Evolutionary conservation across 2,888 invertebrate species (phyloP), one percentile per base, ranked within the genome.

Genomic region (Drosophila glabriapex): DNA sequence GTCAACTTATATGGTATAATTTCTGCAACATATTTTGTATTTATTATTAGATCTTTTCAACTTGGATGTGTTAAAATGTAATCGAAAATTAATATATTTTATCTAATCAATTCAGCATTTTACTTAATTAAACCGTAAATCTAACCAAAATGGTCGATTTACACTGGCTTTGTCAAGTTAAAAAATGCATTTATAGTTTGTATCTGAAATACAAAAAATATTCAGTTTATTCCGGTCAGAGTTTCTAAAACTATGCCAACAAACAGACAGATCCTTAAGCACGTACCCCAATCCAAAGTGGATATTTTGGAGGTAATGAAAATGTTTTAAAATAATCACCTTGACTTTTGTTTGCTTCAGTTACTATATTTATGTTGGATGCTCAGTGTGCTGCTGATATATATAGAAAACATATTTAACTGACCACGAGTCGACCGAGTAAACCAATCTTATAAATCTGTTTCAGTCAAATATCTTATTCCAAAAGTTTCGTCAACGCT

Each of bases 401-500:
- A 10, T 10, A 35, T 16, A 35, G 5, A 35, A 50, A 53, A 22
- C 9, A 39, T 9, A 39, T 22, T 6, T 35, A 35, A 12, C 55
- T 28, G 28, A 25, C 37, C 19, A 41, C 41, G 10, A 31, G 28
- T 35, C 14, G 35, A 35, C 35, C 1, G 14, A 25, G 43, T 19
- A 9, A 14, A 25, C 19, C 60, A 43, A 65, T 39, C 52, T 41
- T 43, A 33, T 35, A 67, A 58, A 67, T 72, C 52, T 71, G 22
- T 39, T 37, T 19, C 43, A 39, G 37, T 52, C 54, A 62, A 65
- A 66, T 59, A 28, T 76, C 22, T n/a, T 55, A 10, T 61, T 64
- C 28, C 14, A 39, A 28, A 43, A 50, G 52, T 73, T 78, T 69
- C 59, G 78, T 29, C 54, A 50, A 74, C 67, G 43, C 61, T 52